Base-by-base conservation (phyloP, 92 coral and sea anemone genomes). In the Bergia puertoricense region DNA sequence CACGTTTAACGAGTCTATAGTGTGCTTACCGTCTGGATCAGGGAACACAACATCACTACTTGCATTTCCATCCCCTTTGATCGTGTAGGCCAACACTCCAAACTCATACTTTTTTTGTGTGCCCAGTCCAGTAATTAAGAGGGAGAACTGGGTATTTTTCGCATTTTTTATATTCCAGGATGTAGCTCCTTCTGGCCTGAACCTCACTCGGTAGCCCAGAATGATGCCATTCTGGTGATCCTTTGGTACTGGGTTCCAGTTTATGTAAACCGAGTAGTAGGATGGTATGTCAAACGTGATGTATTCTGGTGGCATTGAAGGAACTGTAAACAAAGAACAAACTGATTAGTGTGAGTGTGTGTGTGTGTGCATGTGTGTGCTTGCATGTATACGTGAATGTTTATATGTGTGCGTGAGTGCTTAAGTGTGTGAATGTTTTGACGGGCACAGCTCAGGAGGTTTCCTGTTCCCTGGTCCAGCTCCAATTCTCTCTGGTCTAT, bases 141-240 rank as follows among this genome's bases (percentile, higher is more conserved):
- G 90, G 39, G 78, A 86, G 15, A 68, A 43, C 66, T 91, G 77
- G 37, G 81, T 88, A 20, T 88, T 74, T 43, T 88, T 73, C 0
- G 92, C 81, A 86, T 84, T 91, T 56, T 85, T 88, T 0, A 56
- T 39, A 42, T 88, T 85, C 48, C 85, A 82, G 5, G 89, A 76
- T 5, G 57, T 7, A 43, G 68, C 42, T 69, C 91, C 88, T 57
- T 92, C 91, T 5, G 80, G 76, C 67, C 45, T 88, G 82, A 92
- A 95, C 59, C 74, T 91, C 86, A 94, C 88, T 30, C 95, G 89
- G 83, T 94, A 95, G 2, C 98, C 98, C 13, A 84, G 80, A 36
- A 94, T 89, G 59, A 95, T 89, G 16, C 98, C 98, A 67, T 94
- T 94, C 6, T 77, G 90, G 48, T 92, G 88, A 67, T 92, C 90